Conservation (phyloP, 2,888 invertebrate genomes). For the Noctua comes region DNA sequence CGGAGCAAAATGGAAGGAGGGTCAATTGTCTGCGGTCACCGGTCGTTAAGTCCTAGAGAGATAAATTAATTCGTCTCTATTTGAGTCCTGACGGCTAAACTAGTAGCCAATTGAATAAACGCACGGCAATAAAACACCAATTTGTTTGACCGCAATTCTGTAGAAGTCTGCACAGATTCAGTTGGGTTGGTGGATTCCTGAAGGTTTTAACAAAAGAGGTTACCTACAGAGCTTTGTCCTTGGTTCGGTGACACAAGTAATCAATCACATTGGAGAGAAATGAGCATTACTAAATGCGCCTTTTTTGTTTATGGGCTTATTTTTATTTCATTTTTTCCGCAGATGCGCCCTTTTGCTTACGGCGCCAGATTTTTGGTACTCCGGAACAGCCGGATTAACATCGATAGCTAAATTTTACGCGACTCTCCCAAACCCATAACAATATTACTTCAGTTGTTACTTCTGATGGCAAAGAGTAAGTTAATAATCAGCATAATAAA, state of each 20-base stretch:
- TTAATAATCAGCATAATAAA: neutral
- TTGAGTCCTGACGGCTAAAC: constrained; percentile 7
- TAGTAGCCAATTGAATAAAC: constrained; percentile 41
- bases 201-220: neutral
- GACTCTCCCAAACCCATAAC: neutral
- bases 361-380: neutral
- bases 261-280: neutral
- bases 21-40: neutral
- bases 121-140: constrained; percentile 17
- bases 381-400: neutral
- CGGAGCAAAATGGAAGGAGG: neutral
- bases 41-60: neutral
- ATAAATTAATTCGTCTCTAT: constrained; percentile 33
- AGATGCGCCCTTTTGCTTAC: neutral
- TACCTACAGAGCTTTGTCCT: neutral
- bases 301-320: neutral
- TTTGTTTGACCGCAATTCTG: constrained; percentile 18
- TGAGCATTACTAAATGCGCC: neutral
- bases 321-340: neutral
- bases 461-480: neutral
- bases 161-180: neutral
- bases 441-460: neutral
- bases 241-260: neutral
- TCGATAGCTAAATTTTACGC: neutral
- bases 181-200: neutral